phyloP scores from a whole-genome alignment of 2,888 invertebrate genomes.

The Panzeria rudis region DNA sequence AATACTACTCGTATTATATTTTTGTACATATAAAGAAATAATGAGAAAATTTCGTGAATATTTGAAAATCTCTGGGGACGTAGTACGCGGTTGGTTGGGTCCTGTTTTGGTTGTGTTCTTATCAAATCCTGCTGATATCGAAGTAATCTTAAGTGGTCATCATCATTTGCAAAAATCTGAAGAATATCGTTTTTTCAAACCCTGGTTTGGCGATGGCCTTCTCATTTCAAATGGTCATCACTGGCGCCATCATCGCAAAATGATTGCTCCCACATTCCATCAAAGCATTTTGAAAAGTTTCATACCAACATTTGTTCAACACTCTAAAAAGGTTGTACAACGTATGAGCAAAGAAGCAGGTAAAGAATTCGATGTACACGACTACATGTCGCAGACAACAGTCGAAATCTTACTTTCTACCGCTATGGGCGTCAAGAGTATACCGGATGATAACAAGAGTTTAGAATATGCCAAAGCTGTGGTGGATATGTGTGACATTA shows the following conservation, averaged over 20 bases:
- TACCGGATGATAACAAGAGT: slow-evolving; percentile 88
- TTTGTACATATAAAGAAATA: slow-evolving; percentile 74
- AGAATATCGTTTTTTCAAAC: slow-evolving; percentile 90
- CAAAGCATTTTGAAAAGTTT: slow-evolving; percentile 92
- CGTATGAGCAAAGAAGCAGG: slow-evolving; percentile 87
- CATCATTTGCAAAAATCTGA: slow-evolving; percentile 90
- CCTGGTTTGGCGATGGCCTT: slow-evolving; percentile 92
- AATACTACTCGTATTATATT: too few relatives aligned
- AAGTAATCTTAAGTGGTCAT: slow-evolving; percentile 89
- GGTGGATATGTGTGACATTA: slow-evolving; percentile 93
- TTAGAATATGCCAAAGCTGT: slow-evolving; percentile 93
- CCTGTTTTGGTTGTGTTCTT: slow-evolving; percentile 88
- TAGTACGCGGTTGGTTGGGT: slow-evolving; percentile 91
- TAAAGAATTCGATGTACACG: slow-evolving; percentile 90
- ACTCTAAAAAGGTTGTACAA: slow-evolving; percentile 88
- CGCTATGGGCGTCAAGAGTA: slow-evolving; percentile 92
- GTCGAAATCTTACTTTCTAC: slow-evolving; percentile 92
- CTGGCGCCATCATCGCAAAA: slow-evolving; percentile 92
- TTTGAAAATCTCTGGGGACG: slow-evolving; percentile 85
- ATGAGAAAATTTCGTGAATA: slow-evolving; percentile 76
- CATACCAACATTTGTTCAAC: slow-evolving; percentile 90
- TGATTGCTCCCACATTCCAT: slow-evolving; percentile 94
- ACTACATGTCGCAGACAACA: slow-evolving; percentile 91
- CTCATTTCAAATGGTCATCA: slow-evolving; percentile 91
- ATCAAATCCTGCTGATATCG: slow-evolving; percentile 88